These are phyloP conservation scores for Pangasius mekongensis DNA, from an alignment of 2,797 vertebrate species.

Conservation along the genomic window DNA sequence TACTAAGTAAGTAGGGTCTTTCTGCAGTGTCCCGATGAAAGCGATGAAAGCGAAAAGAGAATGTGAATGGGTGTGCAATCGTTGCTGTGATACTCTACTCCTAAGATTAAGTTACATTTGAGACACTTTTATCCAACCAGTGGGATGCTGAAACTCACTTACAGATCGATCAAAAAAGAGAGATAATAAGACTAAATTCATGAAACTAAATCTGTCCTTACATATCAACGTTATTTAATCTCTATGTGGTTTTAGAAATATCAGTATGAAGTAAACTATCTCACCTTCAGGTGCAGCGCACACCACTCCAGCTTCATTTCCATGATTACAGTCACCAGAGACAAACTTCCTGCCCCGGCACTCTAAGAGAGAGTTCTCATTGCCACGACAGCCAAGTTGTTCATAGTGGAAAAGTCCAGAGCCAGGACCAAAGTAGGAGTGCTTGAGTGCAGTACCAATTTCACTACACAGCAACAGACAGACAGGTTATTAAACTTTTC, in stretches of 20 bases:
- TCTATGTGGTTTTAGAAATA: constrained; percentile 2
- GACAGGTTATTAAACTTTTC: constrained; percentile 3
- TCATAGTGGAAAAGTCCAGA: constrained; percentile 77
- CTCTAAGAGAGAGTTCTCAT: constrained; percentile 79
- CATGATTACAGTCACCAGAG: constrained; percentile 73
- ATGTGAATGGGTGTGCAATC: not conserved
- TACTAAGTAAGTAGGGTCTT: not conserved
- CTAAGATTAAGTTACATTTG: constrained; percentile 12
- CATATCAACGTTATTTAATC: not conserved
- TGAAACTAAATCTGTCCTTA: not conserved
- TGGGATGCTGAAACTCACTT: not conserved
- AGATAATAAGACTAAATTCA: not conserved
- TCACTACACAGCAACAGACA: constrained; percentile 70
- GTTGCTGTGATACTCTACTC: not conserved
- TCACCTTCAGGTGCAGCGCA: constrained; percentile 83
- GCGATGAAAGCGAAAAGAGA: not conserved
- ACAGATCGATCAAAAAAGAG: not conserved
- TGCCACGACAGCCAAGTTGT: constrained; percentile 80
- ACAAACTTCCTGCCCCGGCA: constrained; percentile 75
- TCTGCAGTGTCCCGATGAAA: not conserved
- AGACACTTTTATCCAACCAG: not conserved
- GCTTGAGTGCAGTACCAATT: constrained; percentile 78
- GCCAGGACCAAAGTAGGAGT: constrained; percentile 69
- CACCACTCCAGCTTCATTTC: constrained; percentile 73
- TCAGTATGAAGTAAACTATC: constrained; percentile 29